Evolutionary conservation across 2,888 invertebrate genomes (phyloP).

Genomic region (Thumatha senex): DNA sequence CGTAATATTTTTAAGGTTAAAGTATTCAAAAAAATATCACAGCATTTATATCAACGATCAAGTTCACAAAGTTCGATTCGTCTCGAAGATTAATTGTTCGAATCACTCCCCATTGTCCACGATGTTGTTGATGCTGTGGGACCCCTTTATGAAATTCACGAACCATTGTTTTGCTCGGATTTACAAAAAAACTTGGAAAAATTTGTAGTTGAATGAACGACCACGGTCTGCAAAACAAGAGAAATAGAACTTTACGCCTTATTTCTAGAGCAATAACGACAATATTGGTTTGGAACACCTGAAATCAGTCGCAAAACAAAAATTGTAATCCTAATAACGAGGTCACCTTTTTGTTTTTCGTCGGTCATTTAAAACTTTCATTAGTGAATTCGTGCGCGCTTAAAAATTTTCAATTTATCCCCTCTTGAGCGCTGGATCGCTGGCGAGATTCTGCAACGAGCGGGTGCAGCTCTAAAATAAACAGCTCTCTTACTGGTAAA

Average conservation of each 20-base stretch:
- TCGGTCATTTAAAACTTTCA: slow-evolving; percentile 79
- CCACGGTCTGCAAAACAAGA: slow-evolving; percentile 18
- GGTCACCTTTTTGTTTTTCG: slow-evolving; percentile 73
- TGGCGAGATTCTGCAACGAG: slow-evolving; percentile 25
- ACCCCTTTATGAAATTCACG: slow-evolving; percentile 71
- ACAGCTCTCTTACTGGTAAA: background rate
- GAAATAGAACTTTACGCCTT: slow-evolving; percentile 33
- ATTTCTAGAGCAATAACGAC: slow-evolving; percentile 25
- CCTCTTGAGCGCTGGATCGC: slow-evolving; percentile 54
- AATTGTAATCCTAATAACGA: slow-evolving; percentile 70
- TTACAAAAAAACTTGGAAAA: slow-evolving; percentile 69
- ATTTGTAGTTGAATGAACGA: slow-evolving; percentile 50
- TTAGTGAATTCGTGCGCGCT: slow-evolving; percentile 73
- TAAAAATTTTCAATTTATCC: slow-evolving; percentile 66
- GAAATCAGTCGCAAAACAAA: slow-evolving; percentile 43
- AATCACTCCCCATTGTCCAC: slow-evolving; percentile 66
- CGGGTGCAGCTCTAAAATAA: slow-evolving; percentile 3
- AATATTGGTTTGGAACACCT: slow-evolving; percentile 20
- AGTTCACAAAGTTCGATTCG: slow-evolving; percentile 63
- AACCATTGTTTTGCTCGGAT: slow-evolving; percentile 74
- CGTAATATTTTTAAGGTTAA: slow-evolving; percentile 11
- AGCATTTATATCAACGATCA: slow-evolving; percentile 40
- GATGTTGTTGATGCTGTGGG: slow-evolving; percentile 68
- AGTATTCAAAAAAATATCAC: slow-evolving; percentile 26
- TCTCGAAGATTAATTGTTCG: slow-evolving; percentile 75